Evolutionary conservation across 2,888 invertebrate species (phyloP), one percentile per base, ranked within the genome.

Genomic region (Noctua pronuba): DNA sequence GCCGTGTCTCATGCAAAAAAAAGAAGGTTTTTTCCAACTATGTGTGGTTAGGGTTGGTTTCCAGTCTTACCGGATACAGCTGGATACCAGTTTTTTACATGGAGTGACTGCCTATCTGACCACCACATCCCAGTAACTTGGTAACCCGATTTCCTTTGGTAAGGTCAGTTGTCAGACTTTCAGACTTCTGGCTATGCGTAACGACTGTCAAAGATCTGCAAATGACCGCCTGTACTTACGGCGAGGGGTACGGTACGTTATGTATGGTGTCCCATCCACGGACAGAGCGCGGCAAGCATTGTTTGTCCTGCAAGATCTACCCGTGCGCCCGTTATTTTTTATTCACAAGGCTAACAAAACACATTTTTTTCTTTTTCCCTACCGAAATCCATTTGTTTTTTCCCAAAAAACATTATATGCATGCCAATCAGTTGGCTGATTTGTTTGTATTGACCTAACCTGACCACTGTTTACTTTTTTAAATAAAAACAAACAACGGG

Each of bases 361-460:
- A 31, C 2, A 6, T 60, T 21, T 62, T 62, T 62, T 60, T 24
- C 2, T 46, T 41, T 49, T 75, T 18, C 6, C 31, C 1, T 8
- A 10, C 6, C 38, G 0, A 46, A 31, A 60, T 60, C 3, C 18
- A 21, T 1, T 18, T 38, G 31, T 52, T 52, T 18, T 35, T 2
- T 11, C 31, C 21, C n/a, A 65, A 65, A 28, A 35, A 28, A 38
- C 35, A 7, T n/a, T 64, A 31, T 67, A 38, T 18, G n/a, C n/a
- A 49, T n/a, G 18, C 8, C 60, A 77, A 44, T 68, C 49, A 62
- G 41, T 52, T 11, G 21, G 24, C 28, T 41, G 41, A 69, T 52
- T 77, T 62, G 49, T 77, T 77, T 62, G 41, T 49, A 41, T 75
- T 75, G 52, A 46, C 24, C 24, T 38, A 24, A 38, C 28, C 64